These are phyloP conservation scores for Hycleus cichorii DNA, from an alignment of 1,140 invertebrate genomes.

Conservation along the genomic window DNA sequence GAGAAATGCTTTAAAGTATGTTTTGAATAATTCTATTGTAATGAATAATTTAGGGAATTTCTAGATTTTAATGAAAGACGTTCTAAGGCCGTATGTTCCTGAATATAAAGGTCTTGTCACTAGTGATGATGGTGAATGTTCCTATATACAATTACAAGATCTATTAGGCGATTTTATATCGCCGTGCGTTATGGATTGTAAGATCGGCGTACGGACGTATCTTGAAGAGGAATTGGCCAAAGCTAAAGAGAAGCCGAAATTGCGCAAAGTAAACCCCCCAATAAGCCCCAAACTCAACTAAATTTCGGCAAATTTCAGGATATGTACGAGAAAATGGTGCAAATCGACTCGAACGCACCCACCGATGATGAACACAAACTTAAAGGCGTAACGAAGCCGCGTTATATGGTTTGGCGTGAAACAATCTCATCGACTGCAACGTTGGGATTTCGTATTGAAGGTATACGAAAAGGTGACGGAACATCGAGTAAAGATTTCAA, in stretches of 20 bases:
- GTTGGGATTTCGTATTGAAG: constrained; percentile 93
- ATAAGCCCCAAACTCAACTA: too few species aligned
- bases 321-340: constrained; percentile 98
- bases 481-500: constrained; percentile 93
- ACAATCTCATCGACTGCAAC: constrained; percentile 93
- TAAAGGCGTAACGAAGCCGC: constrained; percentile 88
- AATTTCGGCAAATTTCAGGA: constrained; percentile 51
- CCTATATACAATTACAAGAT: constrained; percentile 90
- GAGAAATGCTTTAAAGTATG: constrained; percentile 71
- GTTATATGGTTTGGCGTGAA: constrained; percentile 97
- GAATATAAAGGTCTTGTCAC: constrained; percentile 80
- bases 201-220: constrained; percentile 91
- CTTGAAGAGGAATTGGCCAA: constrained; percentile 90
- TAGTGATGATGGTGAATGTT: constrained; percentile 73
- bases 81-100: constrained; percentile 80
- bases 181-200: constrained; percentile 95
- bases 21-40: not conserved
- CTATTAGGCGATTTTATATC: constrained; percentile 81
- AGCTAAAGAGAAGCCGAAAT: constrained; percentile 88
- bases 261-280: constrained; percentile 59
- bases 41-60: constrained; percentile 1
- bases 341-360: constrained; percentile 84
- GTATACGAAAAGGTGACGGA: constrained; percentile 81
- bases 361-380: constrained; percentile 81
- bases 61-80: constrained; percentile 78